Evolutionary conservation across 2,113 vertebrate species (phyloP), one percentile per base, ranked within the genome.

Genomic region (Origma solitaria): DNA sequence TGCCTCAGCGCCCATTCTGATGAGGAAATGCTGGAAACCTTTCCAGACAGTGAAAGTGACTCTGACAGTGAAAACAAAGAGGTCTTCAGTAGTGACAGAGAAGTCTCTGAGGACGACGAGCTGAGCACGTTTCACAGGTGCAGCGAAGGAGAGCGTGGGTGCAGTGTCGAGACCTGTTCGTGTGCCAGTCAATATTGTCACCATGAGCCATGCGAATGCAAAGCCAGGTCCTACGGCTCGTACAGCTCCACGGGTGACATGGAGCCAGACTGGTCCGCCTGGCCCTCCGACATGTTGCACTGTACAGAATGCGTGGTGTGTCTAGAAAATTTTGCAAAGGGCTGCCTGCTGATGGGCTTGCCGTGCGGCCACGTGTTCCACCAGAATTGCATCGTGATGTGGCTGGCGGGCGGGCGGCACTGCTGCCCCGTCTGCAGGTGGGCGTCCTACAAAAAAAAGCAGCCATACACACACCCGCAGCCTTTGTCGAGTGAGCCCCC

Each of bases 301-400:
- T 99, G 98, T 82, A 99, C 98, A 1, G 99, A 99, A 86, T 99
- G 99, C 3, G 99, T 99, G n/a, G 99, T 99, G 75, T 99, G 99
- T 97, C 97, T 99, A 82, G 99, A 99, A 84, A 99, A 98, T 98
- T 99, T 99, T 94, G 96, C 97, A 37, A 91, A 93, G 2, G 98
- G 98, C 42, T 99, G 99, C 90, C 96, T 99, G 71, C 97, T 99
- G 13, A 99, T 99, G 98, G 99, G 98, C 22, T 96, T 99, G 92
- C 99, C 99, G 0, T 99, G 99, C 42, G 98, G 99, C 94, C 99
- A 99, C 18, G 99, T 99, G 85, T 99, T 99, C 97, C 99, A 99
- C 96, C 99, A 99, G 97, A 98, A 98, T 95, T 99, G 99, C 98
- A 99, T 99, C 61, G 98, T 98, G 86, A 98, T 99, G 91, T 99